These are phyloP conservation scores for Ichneumoninae sp. DNA, from an alignment of 2,888 invertebrate genomes.

Conservation along the genomic window DNA sequence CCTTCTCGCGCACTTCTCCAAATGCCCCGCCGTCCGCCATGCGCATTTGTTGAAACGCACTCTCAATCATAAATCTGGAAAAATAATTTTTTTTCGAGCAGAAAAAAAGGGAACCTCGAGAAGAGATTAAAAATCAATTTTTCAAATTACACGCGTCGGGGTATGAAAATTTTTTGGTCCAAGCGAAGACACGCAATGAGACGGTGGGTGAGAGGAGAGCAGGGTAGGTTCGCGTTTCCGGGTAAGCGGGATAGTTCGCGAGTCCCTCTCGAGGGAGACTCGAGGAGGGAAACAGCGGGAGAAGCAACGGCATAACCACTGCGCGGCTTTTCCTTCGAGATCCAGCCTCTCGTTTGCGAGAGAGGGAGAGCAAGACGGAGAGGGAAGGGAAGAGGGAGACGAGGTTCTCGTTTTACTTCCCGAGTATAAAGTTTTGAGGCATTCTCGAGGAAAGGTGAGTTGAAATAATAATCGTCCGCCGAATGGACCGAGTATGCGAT, in stretches of 20 bases:
- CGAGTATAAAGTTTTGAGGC: constrained; percentile 76
- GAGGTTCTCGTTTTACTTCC: constrained; percentile 73
- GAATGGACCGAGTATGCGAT: neutral
- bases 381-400: neutral
- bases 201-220: neutral
- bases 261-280: constrained; percentile 35
- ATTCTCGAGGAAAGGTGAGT: constrained; percentile 77
- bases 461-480: constrained; percentile 78
- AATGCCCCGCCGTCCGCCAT: constrained; percentile 27
- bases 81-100: neutral
- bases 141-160: neutral
- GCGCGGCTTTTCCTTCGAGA: constrained; percentile 72
- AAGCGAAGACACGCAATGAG: neutral
- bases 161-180: neutral
- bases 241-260: constrained; percentile 44
- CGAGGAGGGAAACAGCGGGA: constrained; percentile 43
- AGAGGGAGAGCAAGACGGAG: neutral
- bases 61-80: neutral
- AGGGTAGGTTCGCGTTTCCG: constrained; percentile 22
- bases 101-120: neutral
- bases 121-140: neutral
- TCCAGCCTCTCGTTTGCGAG: constrained; percentile 74
- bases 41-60: constrained; percentile 23
- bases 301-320: constrained; percentile 71
- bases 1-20: constrained; percentile 17